Conservation (phyloP, 1,140 invertebrate genomes). For the Calliopsis andreniformis region DNA sequence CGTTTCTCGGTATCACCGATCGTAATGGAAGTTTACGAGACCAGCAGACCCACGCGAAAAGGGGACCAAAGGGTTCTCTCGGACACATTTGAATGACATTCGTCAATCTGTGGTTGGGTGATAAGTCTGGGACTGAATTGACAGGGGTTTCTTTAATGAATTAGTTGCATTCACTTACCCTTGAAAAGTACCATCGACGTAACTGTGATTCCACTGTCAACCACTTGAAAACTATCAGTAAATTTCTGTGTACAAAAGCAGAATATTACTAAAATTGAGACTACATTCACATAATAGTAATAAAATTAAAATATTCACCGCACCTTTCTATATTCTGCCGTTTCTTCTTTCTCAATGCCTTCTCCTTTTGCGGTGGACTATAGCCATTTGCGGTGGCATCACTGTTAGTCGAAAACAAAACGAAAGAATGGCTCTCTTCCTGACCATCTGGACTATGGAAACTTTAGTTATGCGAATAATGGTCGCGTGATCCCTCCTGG, state of each 20-base stretch:
- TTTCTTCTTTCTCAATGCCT: too few relatives aligned
- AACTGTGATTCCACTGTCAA: too few relatives aligned
- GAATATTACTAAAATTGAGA: too few relatives aligned
- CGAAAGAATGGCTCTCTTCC: conserved; percentile 5
- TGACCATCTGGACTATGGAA: conserved; percentile 60
- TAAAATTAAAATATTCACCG: too few relatives aligned
- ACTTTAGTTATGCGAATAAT: conserved; percentile 56
- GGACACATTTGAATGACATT: not conserved
- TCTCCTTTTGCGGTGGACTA: not conserved
- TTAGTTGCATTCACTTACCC: too few relatives aligned
- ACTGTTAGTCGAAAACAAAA: conserved; percentile 8
- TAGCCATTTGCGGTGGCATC: not conserved
- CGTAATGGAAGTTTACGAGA: conserved; percentile 22
- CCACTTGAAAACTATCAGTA: too few relatives aligned
- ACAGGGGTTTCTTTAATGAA: not conserved
- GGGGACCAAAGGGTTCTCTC: too few relatives aligned
- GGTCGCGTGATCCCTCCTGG: conserved; percentile 59
- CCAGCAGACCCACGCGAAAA: not conserved
- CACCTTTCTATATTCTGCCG: too few relatives aligned
- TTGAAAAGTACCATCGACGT: too few relatives aligned
- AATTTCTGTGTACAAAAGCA: too few relatives aligned
- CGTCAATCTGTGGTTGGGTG: not conserved
- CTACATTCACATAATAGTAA: too few relatives aligned
- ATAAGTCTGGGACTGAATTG: not conserved
- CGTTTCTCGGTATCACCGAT: conserved; percentile 15